Base-by-base conservation (phyloP, 1,140 invertebrate species). In the Pseudomyrmex concolor region DNA sequence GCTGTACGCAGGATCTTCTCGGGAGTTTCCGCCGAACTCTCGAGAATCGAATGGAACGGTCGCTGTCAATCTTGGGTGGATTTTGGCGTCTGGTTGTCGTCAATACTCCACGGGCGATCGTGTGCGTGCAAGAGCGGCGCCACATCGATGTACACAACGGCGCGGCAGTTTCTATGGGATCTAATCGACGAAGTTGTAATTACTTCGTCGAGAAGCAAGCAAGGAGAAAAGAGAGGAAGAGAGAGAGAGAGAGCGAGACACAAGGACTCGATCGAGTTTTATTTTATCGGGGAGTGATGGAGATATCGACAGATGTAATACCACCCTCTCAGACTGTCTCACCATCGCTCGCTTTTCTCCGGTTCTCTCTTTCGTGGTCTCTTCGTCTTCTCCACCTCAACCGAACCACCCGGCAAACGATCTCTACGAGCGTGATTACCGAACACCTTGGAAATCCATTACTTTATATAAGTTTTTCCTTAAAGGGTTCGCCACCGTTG, bases 251-350 rank as follows among this genome's bases (percentile, higher is more conserved):
- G 57, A 60, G 59, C 22, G 34, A 70, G 51, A 60, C 19, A 50
- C 59, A 34, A n/a, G 71, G 62, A 66, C 45, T 84, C 63, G 60
- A 25, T 48, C 70, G 62, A 84, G 86, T 91, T 91, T 91, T 89
- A 90, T 91, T 91, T 91, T 88, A 91, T 91, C 86, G 86, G 81
- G 70, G 83, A 92, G 74, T 88, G 86, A 91, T 89, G 90, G 83
- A 90, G 90, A 92, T 92, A 91, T 92, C 90, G 90, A 91, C 89
- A 92, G 91, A 91, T 90, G 90, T 91, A 91, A 90, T 91, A 87
- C 89, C 78, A 86, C 82, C 34, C 84, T 89, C 85, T 84, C 85
- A 83, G 84, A 85, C 83, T 88, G 84, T 86, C 77, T 76, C 83
- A 25, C 66, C 72, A 84, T 76, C 63, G 66, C 57, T 78, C 66